These are phyloP conservation scores for Drosophila nr. perissopoda DNA, from an alignment of 2,888 invertebrate genomes.

Conservation along the genomic window DNA sequence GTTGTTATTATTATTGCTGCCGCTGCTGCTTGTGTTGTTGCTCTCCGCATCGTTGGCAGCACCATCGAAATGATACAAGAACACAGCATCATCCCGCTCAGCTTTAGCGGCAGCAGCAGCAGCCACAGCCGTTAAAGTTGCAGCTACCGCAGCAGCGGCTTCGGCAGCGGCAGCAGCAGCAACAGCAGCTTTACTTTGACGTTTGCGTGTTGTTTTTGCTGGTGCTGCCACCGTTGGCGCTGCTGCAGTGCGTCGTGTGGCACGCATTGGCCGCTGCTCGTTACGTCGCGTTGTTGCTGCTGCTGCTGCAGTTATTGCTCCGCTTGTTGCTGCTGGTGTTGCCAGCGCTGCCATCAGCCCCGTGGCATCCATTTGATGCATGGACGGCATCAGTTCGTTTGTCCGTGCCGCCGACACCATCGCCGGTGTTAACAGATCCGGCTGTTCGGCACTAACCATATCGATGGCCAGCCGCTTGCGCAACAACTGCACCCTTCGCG, in stretches of 20 bases:
- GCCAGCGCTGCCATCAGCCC: slow-evolving; percentile 6
- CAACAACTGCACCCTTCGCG: slow-evolving; percentile 82
- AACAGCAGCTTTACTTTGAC: slow-evolving; percentile 43
- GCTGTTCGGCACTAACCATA: slow-evolving; percentile 79
- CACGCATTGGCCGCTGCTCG: slow-evolving; percentile 75
- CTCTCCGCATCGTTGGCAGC: slow-evolving; percentile 17
- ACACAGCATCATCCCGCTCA: neutral
- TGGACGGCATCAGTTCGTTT: neutral
- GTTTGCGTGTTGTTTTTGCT: slow-evolving; percentile 44
- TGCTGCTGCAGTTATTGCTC: neutral
- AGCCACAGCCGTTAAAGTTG: neutral
- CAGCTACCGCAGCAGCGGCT: slow-evolving; percentile 9
- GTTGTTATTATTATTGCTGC: slow-evolving; percentile 50
- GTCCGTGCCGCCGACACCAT: slow-evolving; percentile 20
- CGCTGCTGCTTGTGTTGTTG: slow-evolving; percentile 49
- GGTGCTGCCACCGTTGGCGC: slow-evolving; percentile 20
- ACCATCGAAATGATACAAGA: slow-evolving; percentile 37
- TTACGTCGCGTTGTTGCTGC: slow-evolving; percentile 42
- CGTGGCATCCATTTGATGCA: slow-evolving; percentile 14
- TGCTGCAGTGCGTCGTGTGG: slow-evolving; percentile 74
- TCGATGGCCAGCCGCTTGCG: slow-evolving; percentile 83
- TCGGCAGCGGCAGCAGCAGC: slow-evolving; percentile 1
- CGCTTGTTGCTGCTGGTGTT: slow-evolving; percentile 12
- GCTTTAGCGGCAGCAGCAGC: slow-evolving; percentile 8
- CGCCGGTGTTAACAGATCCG: slow-evolving; percentile 1